Evolutionary conservation across 2,797 vertebrate species (phyloP), one percentile per base, ranked within the genome.

Genomic region (Gymnothorax reevesii): DNA sequence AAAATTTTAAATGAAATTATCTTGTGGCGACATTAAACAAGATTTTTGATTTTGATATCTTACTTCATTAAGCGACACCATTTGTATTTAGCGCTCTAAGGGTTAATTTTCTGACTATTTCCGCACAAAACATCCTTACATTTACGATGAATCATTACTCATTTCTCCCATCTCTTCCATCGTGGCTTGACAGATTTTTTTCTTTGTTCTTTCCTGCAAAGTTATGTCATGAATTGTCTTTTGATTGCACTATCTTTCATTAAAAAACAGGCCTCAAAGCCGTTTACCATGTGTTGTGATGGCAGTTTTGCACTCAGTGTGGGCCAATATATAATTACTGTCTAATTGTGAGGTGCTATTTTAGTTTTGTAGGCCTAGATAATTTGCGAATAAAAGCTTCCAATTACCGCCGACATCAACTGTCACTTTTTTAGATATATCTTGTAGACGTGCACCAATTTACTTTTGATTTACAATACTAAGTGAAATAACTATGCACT

Each of bases 321-420:
- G 75, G 75, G 42, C 75, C 75, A 79, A 79, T 33, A 79, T 79
- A 79, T 79, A 79, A 79, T 79, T 79, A 54, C 75, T 79, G 75
- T 79, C 75, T 79, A 79, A 79, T 79, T 79, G 33, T 52, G 52
- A 79, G 75, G 75, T 79, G 42, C 75, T 79, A 49, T 52, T 52
- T 49, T 49, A 79, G 75, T 20, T 79, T 79, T 49, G 52, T 49
- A 79, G 49, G 15, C 33, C 33, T 54, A 79, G 17, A 79, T 73
- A 10, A 73, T 49, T 79, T 79, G 75, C 22, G 75, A 79, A 73
- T 73, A 73, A 52, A 79, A 52, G 75, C 75, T 52, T 79, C 75
- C 33, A 52, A 79, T 79, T 79, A 79, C 42, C 75, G 52, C 15
- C 20, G 17, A 79, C 27, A 79, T 52, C 33, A 49, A 79, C 75